phyloP scores from a whole-genome alignment of 2,888 invertebrate genomes.

The Erannis defoliaria region DNA sequence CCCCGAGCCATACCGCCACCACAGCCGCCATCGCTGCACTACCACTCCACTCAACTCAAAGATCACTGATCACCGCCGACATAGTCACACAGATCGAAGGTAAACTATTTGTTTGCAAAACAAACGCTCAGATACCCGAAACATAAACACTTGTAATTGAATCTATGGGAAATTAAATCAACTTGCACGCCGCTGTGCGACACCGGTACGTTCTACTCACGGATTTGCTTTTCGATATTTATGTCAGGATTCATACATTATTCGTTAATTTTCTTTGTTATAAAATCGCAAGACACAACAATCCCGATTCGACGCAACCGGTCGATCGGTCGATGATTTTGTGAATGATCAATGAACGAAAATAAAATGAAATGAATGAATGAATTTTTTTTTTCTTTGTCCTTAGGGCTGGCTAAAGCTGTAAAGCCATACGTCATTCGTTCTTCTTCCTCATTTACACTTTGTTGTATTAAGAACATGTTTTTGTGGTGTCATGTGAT shows the following conservation, averaged over 20 bases:
- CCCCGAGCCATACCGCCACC: conserved; percentile 29
- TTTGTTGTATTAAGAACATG: no score
- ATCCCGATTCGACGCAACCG: conserved; percentile 16
- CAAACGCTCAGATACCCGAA: conserved; percentile 77
- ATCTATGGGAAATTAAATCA: conserved; percentile 32
- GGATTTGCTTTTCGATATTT: conserved; percentile 53
- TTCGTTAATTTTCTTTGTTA: conserved; percentile 59
- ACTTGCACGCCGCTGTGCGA: conserved; percentile 32
- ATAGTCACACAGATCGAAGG: conserved; percentile 50
- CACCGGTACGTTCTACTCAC: conserved; percentile 31
- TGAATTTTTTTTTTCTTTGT: no score
- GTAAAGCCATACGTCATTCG: no score
- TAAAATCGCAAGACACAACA: conserved; percentile 24
- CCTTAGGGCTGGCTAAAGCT: no score
- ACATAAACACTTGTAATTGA: conserved; percentile 74
- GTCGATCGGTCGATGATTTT: conserved; percentile 51
- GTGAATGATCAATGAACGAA: conserved; percentile 40
- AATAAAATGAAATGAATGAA: not conserved
- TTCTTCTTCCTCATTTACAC: no score
- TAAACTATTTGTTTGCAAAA: conserved; percentile 79
- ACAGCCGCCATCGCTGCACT: conserved; percentile 48
- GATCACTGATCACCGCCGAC: conserved; percentile 39
- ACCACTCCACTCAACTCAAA: conserved; percentile 9
- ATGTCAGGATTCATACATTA: conserved; percentile 65
- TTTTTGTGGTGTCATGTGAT: no score